These are phyloP conservation scores for Tethea ocularis DNA, from an alignment of 2,888 invertebrate species.

Conservation along the genomic window DNA sequence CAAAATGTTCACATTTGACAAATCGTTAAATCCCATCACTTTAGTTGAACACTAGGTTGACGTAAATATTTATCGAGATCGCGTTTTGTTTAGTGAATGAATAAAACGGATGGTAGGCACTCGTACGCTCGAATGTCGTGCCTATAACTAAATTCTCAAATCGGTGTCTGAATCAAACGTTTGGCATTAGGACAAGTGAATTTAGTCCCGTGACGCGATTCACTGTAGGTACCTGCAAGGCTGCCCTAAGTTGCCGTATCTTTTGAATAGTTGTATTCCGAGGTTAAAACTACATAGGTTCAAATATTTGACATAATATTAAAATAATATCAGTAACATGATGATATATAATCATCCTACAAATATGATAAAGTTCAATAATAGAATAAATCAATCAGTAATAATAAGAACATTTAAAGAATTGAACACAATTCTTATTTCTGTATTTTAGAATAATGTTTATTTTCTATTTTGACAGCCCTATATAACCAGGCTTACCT, in stretches of 20 bases:
- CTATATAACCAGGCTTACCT: constrained; percentile 35
- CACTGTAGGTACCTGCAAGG: constrained; percentile 43
- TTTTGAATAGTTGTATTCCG: neutral
- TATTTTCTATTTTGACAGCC: constrained; percentile 32
- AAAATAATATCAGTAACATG: no score
- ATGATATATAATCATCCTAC: no score
- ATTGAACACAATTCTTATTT: no score
- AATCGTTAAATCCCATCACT: neutral
- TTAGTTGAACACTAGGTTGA: constrained; percentile 2
- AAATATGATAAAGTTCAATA: no score
- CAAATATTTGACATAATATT: neutral
- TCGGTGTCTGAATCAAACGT: constrained; percentile 64
- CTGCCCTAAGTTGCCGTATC: constrained; percentile 19
- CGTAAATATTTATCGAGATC: constrained; percentile 10
- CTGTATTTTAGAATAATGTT: no score
- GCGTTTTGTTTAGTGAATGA: constrained; percentile 33
- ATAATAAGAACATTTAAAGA: no score
- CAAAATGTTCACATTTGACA: neutral
- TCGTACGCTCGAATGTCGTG: constrained; percentile 51
- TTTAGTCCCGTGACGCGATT: constrained; percentile 61
- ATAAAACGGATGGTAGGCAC: constrained; percentile 29
- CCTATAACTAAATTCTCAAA: constrained; percentile 72
- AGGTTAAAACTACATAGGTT: neutral
- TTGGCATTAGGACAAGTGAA: constrained; percentile 65
- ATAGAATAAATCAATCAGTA: no score